Percentiles rank a stretch among this genome's conserved stretches.
Conservation (phyloP, 2,113 vertebrate species). For the Crotalus helleri region DNA sequence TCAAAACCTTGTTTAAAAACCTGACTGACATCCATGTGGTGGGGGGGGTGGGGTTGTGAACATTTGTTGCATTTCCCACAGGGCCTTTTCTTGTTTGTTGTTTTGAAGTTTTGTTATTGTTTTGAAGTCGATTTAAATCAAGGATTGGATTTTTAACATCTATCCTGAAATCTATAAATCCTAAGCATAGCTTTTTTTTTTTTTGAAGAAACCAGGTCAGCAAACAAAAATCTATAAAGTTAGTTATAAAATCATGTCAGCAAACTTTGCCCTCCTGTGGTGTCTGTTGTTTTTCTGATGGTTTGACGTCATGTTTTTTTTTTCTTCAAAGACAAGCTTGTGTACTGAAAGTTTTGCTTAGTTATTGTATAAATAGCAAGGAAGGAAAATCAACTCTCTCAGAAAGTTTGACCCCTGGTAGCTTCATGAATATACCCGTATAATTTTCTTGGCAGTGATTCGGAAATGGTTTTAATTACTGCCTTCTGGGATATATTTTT, state of each 20-base stretch:
- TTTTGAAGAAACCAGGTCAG: neutral
- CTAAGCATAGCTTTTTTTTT: neutral
- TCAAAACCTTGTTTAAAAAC: neutral
- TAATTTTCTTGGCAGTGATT: neutral
- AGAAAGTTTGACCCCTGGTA: neutral
- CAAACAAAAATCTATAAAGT: neutral
- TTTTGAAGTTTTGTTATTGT: neutral
- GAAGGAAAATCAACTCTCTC: neutral
- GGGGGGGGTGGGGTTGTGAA: neutral
- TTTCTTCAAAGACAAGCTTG: neutral
- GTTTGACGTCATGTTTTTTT: constrained; percentile 24
- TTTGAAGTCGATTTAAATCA: neutral
- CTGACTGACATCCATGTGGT: neutral
- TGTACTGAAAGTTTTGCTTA: constrained; percentile 15
- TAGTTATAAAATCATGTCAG: neutral
- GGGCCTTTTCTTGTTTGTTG: neutral
- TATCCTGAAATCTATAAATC: no score
- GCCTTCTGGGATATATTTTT: neutral
- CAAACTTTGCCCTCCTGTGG: neutral
- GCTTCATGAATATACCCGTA: neutral
- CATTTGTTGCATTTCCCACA: neutral
- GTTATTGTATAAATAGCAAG: constrained; percentile 23
- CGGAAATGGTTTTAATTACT: neutral
- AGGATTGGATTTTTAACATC: neutral
- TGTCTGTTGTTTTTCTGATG: neutral